phyloP scores from a whole-genome alignment of 2,113 vertebrate genomes.

The Melanerpes formicivorus region DNA sequence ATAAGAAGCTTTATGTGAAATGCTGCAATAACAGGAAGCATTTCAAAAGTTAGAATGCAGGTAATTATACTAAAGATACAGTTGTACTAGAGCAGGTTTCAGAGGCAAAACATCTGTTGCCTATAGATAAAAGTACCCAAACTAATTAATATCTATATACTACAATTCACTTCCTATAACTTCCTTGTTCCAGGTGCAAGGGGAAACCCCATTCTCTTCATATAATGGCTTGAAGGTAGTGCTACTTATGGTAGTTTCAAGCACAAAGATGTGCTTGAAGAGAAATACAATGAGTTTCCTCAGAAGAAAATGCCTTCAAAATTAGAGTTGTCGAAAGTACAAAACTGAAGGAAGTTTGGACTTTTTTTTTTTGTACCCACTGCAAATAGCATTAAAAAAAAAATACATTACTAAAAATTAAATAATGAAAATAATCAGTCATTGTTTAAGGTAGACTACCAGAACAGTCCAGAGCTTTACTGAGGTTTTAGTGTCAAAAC shows the following conservation, averaged over 20 bases:
- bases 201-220: not conserved
- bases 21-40: not conserved
- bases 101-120: not conserved
- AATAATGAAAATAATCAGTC: not conserved
- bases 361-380: not conserved
- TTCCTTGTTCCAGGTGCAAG: not conserved
- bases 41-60: not conserved
- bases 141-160: not conserved
- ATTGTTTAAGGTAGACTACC: not conserved
- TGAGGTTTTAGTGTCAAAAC: not conserved
- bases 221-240: not conserved
- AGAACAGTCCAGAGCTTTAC: not conserved
- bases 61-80: not conserved
- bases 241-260: not conserved
- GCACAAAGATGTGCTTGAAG: not conserved
- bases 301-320: not conserved
- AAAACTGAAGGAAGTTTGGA: not conserved
- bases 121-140: not conserved
- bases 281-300: not conserved
- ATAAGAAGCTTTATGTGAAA: not conserved
- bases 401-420: not conserved
- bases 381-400: not conserved
- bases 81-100: not conserved
- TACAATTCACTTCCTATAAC: not conserved
- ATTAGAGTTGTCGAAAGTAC: not conserved